Percentiles rank a stretch among this genome's conserved stretches.
phyloP scores from a whole-genome alignment of 2,113 vertebrate species.

The Coptodon bakossiorum region DNA sequence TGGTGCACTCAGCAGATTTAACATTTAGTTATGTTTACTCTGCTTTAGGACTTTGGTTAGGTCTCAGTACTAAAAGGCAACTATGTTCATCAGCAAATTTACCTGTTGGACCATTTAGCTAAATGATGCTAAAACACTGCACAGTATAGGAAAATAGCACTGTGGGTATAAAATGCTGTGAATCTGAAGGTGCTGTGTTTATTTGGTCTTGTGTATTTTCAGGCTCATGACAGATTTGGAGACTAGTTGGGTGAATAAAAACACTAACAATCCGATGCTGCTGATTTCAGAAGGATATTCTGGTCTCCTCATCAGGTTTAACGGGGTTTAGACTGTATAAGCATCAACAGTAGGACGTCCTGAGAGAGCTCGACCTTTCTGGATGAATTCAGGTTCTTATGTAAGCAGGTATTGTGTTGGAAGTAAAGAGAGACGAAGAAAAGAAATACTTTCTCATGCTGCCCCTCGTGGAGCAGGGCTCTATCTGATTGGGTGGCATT shows the following conservation, averaged over 20 bases:
- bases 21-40: fast-evolving
- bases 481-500: background rate
- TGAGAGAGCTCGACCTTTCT: background rate
- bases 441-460: background rate
- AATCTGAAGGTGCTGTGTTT: background rate
- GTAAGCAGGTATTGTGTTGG: background rate
- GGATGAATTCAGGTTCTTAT: background rate
- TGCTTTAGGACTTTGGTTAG: background rate
- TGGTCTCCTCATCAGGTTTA: background rate
- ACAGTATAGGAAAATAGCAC: fast-evolving
- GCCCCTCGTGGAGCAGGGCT: background rate
- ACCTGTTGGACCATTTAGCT: background rate
- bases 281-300: background rate
- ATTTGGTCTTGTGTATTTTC: background rate
- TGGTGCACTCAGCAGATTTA: fast-evolving
- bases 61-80: background rate
- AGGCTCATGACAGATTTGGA: fast-evolving
- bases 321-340: fast-evolving
- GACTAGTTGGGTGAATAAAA: background rate
- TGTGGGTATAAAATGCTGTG: background rate
- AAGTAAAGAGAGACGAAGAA: background rate
- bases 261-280: fast-evolving
- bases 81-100: fast-evolving
- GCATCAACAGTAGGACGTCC: background rate
- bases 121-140: background rate